A percentile compares a stretch with the other conserved stretches of the same genome.
These are phyloP conservation scores for Nymphalis io DNA, from an alignment of 1,140 invertebrate species.

Conservation along the genomic window DNA sequence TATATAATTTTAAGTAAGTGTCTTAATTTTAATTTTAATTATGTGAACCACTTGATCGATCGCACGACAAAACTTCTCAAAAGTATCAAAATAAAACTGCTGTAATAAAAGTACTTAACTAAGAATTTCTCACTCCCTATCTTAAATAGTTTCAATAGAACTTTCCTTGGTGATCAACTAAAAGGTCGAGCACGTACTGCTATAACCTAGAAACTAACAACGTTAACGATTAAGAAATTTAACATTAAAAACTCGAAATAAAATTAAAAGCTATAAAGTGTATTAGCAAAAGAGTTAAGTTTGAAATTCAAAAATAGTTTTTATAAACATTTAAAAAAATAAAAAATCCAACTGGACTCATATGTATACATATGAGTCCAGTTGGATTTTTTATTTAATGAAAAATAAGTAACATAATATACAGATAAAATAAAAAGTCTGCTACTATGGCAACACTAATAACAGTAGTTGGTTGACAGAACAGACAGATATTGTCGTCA, in stretches of 20 bases:
- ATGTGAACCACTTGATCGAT: too few species aligned
- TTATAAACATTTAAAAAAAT: too few species aligned
- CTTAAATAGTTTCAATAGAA: constrained; percentile 6
- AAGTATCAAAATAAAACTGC: too few species aligned
- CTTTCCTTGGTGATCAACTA: background rate
- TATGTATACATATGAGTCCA: too few species aligned
- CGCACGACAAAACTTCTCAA: too few species aligned
- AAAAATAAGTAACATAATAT: background rate
- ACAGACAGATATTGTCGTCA: constrained; percentile 73
- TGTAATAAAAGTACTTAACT: background rate
- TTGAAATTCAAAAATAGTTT: background rate
- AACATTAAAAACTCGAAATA: background rate
- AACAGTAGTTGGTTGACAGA: constrained; percentile 59
- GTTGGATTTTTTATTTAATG: background rate
- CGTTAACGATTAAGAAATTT: constrained; percentile 2
- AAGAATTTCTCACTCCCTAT: background rate
- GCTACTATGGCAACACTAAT: constrained; percentile 48
- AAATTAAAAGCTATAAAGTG: background rate
- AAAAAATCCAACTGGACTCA: too few species aligned
- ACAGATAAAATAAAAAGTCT: background rate
- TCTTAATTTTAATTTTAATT: too few species aligned
- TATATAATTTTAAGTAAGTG: too few species aligned
- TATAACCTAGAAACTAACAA: constrained; percentile 10
- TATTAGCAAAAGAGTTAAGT: background rate
- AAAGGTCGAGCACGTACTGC: background rate